Evolutionary conservation across 2,797 vertebrate genomes (phyloP), one percentile per base, ranked within the genome.

Genomic region (Hippopotamyrus pictus): DNA sequence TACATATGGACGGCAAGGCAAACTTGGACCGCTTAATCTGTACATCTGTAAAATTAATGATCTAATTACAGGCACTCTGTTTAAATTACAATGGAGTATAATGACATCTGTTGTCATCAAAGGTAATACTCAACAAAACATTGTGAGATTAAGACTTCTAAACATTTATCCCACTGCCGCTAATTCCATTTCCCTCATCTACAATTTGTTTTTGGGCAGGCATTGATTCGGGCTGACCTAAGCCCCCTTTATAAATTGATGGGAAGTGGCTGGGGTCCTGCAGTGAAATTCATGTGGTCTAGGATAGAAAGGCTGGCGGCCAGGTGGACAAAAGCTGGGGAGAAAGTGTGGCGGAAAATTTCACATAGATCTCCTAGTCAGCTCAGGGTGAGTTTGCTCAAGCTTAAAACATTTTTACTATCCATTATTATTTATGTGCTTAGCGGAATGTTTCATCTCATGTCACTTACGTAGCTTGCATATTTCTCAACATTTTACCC

Each of bases 251-350:
- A 93, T 17, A 90, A 93, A 76, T 90, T 19, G 17, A 90, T 95
- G 57, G 79, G 89, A 88, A 92, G 92, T 91, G 90, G 53, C 92
- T 92, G 90, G 54, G 90, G 95, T 59, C 92, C 93, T 14, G 95
- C 93, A 0, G n/a, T 94, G 7, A 91, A 84, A 86, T 96, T 96
- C 90, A 95, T 95, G 87, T 89, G 33, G 12, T 93, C 94, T 87
- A 94, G 95, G 92, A 93, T 95, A 65, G 91, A 94, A 53, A 93
- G 94, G 89, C 94, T 94, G 93, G 94, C 95, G 50, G 91, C 89
- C 7, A 89, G 53, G 25, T 96, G 95, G 95, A 91, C 53, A 1
- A 88, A 82, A 88, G 94, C 95, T 3, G 95, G 92, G 51, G 62
- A 84, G 89, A 93, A 29, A 82, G 92, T 95, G 91, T 93, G 19